A percentile compares a stretch with the other conserved stretches of the same genome.
These are phyloP conservation scores for Antedon mediterranea DNA, from an alignment of 53 echinoderm and acorn worm species.

Conservation along the genomic window DNA sequence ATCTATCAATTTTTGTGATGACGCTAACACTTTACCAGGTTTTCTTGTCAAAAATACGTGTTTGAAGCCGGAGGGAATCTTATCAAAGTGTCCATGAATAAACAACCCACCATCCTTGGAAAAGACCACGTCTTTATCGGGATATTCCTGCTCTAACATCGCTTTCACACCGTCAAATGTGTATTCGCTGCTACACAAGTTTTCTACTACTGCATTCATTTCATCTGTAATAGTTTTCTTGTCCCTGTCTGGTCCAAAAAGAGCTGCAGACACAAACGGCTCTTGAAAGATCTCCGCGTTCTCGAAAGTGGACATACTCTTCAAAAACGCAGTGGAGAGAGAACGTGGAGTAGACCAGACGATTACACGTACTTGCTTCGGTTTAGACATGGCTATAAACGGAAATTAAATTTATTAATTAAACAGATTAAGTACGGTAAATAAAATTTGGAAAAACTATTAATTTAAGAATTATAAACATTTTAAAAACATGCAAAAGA, in stretches of 20 bases:
- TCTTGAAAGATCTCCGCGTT: not conserved
- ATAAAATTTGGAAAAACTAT: too few species aligned
- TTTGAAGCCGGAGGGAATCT: not conserved
- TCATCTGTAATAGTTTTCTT: not conserved
- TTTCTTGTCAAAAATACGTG: not conserved
- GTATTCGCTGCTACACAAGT: not conserved
- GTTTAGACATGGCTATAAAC: not conserved
- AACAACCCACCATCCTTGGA: not conserved
- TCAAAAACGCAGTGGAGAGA: not conserved
- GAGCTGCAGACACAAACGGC: not conserved
- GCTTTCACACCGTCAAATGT: not conserved
- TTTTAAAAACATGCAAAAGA: too few species aligned
- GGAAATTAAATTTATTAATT: too few species aligned
- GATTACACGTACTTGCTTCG: not conserved
- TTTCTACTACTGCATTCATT: not conserved
- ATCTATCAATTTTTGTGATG: not conserved
- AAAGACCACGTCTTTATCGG: not conserved
- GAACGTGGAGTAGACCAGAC: not conserved
- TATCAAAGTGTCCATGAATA: not conserved
- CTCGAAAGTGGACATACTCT: not conserved
- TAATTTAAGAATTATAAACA: too few species aligned
- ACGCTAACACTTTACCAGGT: not conserved
- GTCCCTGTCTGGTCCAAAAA: not conserved
- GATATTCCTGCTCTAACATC: not conserved
- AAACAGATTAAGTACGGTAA: too few species aligned